phyloP scores from a whole-genome alignment of 2,113 vertebrate genomes.

The Gymnorhina tibicen region DNA sequence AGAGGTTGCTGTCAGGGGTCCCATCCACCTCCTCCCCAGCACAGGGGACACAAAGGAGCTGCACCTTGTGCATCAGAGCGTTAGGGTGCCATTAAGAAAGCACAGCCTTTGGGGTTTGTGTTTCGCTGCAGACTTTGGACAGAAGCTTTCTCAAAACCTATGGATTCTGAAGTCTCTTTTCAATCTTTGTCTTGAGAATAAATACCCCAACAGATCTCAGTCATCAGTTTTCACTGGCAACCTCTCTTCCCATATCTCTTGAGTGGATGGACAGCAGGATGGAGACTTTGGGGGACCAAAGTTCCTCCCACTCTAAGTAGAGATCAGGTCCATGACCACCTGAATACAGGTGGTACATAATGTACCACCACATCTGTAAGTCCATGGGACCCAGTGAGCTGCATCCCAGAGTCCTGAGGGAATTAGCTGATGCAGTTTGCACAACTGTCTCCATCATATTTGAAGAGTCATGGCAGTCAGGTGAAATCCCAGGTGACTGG shows the following conservation, averaged over 20 bases:
- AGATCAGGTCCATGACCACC: background rate
- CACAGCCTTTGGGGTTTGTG: background rate
- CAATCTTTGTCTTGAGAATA: background rate
- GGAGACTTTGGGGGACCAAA: background rate
- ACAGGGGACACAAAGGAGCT: background rate
- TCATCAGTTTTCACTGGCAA: background rate
- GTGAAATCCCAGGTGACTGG: background rate
- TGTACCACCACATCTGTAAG: fast-evolving
- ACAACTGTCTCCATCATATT: background rate
- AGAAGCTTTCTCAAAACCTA: background rate
- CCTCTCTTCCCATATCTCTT: background rate
- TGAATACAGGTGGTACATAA: background rate
- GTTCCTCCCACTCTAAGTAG: background rate
- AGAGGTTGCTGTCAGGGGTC: background rate
- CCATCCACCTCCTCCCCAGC: background rate
- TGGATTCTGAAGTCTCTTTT: background rate
- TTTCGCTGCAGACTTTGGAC: background rate
- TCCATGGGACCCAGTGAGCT: background rate
- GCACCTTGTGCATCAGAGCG: fast-evolving
- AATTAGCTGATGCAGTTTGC: background rate
- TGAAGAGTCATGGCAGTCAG: background rate
- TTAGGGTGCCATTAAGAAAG: background rate
- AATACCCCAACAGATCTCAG: background rate
- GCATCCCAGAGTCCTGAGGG: background rate
- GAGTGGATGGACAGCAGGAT: background rate